These are phyloP conservation scores for Ormia ochracea DNA, from an alignment of 2,888 invertebrate genomes.

Conservation along the genomic window DNA sequence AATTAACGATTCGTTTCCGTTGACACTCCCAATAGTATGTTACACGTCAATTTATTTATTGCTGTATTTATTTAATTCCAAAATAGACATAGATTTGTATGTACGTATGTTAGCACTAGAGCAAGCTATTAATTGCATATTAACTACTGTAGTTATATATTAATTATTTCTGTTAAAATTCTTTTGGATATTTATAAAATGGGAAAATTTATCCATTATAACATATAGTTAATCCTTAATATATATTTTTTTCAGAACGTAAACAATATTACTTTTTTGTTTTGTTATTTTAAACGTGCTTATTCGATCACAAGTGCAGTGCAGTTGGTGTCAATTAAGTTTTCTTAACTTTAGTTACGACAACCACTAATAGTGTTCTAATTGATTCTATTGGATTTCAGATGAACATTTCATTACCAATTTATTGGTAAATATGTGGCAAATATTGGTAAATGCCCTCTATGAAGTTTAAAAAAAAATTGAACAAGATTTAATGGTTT, in stretches of 20 bases:
- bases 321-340: constrained; percentile 2
- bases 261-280: background rate
- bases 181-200: constrained; percentile 36
- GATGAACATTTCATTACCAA: background rate
- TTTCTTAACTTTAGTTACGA: constrained; percentile 38
- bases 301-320: background rate
- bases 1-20: constrained; percentile 66
- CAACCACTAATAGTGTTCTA: constrained; percentile 6
- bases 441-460: constrained; percentile 21
- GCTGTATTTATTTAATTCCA: constrained; percentile 19
- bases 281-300: constrained; percentile 19
- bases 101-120: too few relatives aligned
- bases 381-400: constrained; percentile 14
- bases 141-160: constrained; percentile 20
- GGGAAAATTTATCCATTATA: constrained; percentile 14
- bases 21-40: constrained; percentile 62
- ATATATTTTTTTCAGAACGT: constrained; percentile 26
- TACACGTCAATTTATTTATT: constrained; percentile 64
- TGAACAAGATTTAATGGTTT: background rate
- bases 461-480: background rate
- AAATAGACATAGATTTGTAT: too few relatives aligned
- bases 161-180: constrained; percentile 27
- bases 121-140: background rate
- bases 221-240: constrained; percentile 46
- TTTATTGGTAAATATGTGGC: constrained; percentile 13